Evolutionary conservation across 1,140 invertebrate species (phyloP).

Genomic region (Diploscapter pachys): DNA sequence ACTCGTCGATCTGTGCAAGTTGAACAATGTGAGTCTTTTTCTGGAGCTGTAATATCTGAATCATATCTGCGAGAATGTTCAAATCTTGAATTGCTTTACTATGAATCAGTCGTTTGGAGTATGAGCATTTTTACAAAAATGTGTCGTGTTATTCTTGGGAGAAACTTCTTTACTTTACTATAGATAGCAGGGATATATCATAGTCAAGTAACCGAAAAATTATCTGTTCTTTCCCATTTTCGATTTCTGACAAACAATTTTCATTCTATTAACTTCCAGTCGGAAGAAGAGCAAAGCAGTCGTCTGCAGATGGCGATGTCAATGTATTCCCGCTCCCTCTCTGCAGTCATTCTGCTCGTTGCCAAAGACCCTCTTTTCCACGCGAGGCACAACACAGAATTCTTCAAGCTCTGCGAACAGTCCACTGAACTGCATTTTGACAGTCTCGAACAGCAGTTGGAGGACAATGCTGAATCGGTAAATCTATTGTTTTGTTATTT

Average conservation of each 20-base stretch:
- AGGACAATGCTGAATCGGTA: slow-evolving; percentile 52
- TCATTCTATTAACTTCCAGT: no score
- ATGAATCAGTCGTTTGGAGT: no score
- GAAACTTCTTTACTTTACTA: no score
- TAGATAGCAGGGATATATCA: no score
- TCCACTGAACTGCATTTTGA: slow-evolving; percentile 81
- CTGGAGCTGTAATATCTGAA: background rate
- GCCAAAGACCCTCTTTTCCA: slow-evolving; percentile 13
- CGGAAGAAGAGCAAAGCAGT: no score
- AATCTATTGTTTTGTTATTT: slow-evolving; percentile 1
- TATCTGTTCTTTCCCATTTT: no score
- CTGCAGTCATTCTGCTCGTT: slow-evolving; percentile 21
- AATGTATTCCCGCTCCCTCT: slow-evolving; percentile 13
- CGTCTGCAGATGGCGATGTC: slow-evolving; percentile 19
- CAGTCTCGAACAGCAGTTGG: slow-evolving; percentile 77
- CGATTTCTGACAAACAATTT: no score
- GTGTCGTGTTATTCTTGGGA: no score
- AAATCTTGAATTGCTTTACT: background rate
- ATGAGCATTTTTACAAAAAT: no score
- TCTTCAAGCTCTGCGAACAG: slow-evolving; percentile 63
- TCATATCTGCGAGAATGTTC: background rate
- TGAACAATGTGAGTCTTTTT: slow-evolving; percentile 14
- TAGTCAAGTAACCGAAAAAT: no score
- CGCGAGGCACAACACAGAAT: slow-evolving; percentile 46
- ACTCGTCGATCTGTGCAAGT: slow-evolving; percentile 15